Conservation (phyloP, 2,888 invertebrate species). For the Phaonia tiefii region DNA sequence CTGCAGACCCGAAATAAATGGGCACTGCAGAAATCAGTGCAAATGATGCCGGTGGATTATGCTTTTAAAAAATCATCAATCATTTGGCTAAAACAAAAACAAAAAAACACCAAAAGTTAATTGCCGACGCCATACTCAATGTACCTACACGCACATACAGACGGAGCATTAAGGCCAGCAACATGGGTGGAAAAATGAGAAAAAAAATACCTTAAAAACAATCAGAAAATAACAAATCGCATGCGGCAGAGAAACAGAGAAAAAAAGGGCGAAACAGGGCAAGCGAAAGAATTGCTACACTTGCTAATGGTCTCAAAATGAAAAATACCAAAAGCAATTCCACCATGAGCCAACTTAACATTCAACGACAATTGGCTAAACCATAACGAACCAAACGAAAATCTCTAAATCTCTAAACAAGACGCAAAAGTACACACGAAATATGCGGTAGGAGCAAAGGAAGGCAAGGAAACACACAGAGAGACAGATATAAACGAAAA, state of each 20-base stretch:
- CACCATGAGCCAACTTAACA: not conserved
- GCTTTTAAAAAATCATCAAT: slow-evolving; percentile 78
- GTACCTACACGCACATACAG: not conserved
- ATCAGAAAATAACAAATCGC: slow-evolving; percentile 15
- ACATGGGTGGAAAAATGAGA: not conserved
- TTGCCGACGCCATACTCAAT: slow-evolving; percentile 66
- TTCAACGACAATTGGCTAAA: not conserved
- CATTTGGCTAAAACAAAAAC: too few relatives aligned
- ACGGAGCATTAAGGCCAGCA: not conserved
- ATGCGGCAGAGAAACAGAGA: not conserved
- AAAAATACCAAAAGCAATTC: not conserved
- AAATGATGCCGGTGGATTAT: slow-evolving; percentile 72
- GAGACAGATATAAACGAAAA: slow-evolving; percentile 11
- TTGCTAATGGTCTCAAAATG: slow-evolving; percentile 36
- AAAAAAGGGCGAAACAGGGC: slow-evolving; percentile 6
- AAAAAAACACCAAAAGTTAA: slow-evolving; percentile 70
- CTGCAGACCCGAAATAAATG: not conserved
- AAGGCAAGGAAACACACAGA: slow-evolving; percentile 14
- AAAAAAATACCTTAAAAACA: not conserved
- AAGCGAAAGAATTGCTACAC: slow-evolving; percentile 28
- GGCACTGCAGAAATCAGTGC: slow-evolving; percentile 69
- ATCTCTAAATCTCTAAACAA: not conserved
- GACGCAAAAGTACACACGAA: not conserved
- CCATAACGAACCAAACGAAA: slow-evolving; percentile 14
- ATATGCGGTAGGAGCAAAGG: not conserved